Percentiles rank a stretch among this genome's conserved stretches.
phyloP scores from a whole-genome alignment of 2,797 vertebrate species.

The Sebastes minor region DNA sequence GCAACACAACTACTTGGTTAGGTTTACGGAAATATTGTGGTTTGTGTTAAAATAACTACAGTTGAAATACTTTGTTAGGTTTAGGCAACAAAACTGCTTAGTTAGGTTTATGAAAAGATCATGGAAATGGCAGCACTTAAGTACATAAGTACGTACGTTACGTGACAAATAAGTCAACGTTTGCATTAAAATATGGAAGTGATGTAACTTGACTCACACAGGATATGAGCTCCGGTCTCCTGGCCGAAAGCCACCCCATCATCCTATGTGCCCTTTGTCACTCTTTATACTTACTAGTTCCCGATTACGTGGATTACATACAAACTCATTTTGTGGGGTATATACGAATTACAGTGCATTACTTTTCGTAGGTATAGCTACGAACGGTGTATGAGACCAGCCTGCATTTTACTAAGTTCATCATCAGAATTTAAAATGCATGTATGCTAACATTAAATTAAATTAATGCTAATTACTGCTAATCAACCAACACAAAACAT shows the following conservation, averaged over 20 bases:
- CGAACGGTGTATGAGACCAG: too few relatives aligned
- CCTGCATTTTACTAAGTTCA: background rate
- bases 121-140: background rate
- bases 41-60: too few relatives aligned
- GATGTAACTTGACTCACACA: background rate
- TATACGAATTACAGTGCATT: too few relatives aligned
- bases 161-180: background rate
- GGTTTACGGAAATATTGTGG: too few relatives aligned
- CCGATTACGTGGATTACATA: background rate
- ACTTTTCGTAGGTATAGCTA: too few relatives aligned
- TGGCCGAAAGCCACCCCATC: too few relatives aligned
- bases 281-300: too few relatives aligned
- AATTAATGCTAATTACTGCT: background rate
- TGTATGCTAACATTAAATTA: background rate
- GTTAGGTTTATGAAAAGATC: background rate
- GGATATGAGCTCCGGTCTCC: background rate
- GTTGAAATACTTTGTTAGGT: too few relatives aligned
- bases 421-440: background rate
- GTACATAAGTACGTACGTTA: background rate
- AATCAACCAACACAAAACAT: background rate
- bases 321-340: too few relatives aligned
- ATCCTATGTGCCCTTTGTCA: too few relatives aligned
- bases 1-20: fast-evolving
- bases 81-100: too few relatives aligned
- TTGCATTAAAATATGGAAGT: background rate